Conservation (phyloP, 2,113 vertebrate genomes). For the Chaetorhynchus papuensis region DNA sequence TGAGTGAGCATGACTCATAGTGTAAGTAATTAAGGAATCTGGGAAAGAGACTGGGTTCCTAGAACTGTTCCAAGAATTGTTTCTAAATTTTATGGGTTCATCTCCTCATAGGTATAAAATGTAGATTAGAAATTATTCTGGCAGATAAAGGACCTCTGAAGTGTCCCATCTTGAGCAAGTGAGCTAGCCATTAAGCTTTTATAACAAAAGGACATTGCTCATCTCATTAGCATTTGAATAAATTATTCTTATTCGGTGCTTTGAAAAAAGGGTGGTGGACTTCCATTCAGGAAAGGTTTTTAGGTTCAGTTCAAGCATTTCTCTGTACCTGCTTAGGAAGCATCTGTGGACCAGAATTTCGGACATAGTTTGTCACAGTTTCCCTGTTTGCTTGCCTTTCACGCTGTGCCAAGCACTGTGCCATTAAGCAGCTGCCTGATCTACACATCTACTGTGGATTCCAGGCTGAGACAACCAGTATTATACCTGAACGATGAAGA, state of each 20-base stretch:
- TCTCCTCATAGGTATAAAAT: slow-evolving; percentile 41
- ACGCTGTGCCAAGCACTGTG: neutral
- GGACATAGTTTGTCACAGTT: neutral
- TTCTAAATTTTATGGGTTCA: neutral
- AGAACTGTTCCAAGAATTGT: slow-evolving; percentile 10
- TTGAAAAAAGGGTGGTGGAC: neutral
- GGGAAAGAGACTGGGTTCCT: neutral
- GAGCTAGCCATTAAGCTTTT: neutral
- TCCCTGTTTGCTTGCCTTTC: neutral
- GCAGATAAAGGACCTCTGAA: neutral
- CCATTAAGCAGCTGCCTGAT: neutral
- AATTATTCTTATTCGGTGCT: neutral
- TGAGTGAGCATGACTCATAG: slow-evolving; percentile 4
- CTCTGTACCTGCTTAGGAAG: neutral
- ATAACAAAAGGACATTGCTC: neutral
- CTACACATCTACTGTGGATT: neutral
- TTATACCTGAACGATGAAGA: neutral
- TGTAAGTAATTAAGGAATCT: neutral
- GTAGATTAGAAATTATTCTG: slow-evolving; percentile 5
- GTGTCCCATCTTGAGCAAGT: neutral
- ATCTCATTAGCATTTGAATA: neutral
- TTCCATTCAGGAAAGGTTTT: neutral
- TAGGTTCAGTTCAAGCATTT: neutral
- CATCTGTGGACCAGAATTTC: neutral
- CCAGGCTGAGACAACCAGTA: neutral